A percentile compares a stretch with the other conserved stretches of the same genome.
These are phyloP conservation scores for Notodonta dromedarius DNA, from an alignment of 2,888 invertebrate genomes.

Conservation along the genomic window DNA sequence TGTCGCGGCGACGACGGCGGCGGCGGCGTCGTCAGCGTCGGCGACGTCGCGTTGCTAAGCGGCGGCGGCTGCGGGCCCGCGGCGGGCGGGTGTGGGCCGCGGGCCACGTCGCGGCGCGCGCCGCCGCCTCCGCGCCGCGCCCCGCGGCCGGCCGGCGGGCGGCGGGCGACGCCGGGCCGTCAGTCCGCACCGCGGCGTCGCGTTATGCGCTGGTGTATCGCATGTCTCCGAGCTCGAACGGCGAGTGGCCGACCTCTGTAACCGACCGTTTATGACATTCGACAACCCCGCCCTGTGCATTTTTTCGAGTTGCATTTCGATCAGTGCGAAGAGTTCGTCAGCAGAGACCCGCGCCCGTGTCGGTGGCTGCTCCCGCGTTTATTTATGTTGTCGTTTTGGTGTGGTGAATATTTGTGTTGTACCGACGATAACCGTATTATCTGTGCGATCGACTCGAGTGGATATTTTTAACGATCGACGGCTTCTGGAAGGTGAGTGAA, in stretches of 20 bases:
- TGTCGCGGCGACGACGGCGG: slow-evolving; percentile 36
- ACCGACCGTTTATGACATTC: slow-evolving; percentile 80
- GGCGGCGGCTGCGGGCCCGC: slow-evolving; percentile 29
- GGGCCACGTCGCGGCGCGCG: slow-evolving; percentile 49
- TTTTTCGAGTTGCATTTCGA: slow-evolving; percentile 75
- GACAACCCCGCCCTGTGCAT: slow-evolving; percentile 83
- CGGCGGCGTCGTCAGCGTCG: slow-evolving; percentile 28
- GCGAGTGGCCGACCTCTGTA: slow-evolving; percentile 78
- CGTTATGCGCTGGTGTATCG: slow-evolving; percentile 60
- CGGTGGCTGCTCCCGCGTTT: slow-evolving; percentile 73
- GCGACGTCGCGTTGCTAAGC: slow-evolving; percentile 35
- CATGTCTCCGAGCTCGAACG: slow-evolving; percentile 53
- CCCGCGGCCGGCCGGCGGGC: slow-evolving; percentile 34
- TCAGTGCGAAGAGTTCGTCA: slow-evolving; percentile 72
- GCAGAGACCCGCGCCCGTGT: slow-evolving; percentile 58
- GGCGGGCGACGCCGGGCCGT: slow-evolving; percentile 32
- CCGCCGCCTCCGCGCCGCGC: slow-evolving; percentile 57
- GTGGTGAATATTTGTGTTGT: slow-evolving; percentile 83
- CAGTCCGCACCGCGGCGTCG: slow-evolving; percentile 75
- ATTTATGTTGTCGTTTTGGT: slow-evolving; percentile 84
- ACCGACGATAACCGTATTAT: slow-evolving; percentile 82
- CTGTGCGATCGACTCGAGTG: slow-evolving; percentile 78
- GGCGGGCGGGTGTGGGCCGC: slow-evolving; percentile 32
- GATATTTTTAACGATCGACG: slow-evolving; percentile 77
- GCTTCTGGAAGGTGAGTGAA: slow-evolving; percentile 74